Base-by-base conservation (phyloP, 2,797 vertebrate genomes). In the Cetoscarus ocellatus region DNA sequence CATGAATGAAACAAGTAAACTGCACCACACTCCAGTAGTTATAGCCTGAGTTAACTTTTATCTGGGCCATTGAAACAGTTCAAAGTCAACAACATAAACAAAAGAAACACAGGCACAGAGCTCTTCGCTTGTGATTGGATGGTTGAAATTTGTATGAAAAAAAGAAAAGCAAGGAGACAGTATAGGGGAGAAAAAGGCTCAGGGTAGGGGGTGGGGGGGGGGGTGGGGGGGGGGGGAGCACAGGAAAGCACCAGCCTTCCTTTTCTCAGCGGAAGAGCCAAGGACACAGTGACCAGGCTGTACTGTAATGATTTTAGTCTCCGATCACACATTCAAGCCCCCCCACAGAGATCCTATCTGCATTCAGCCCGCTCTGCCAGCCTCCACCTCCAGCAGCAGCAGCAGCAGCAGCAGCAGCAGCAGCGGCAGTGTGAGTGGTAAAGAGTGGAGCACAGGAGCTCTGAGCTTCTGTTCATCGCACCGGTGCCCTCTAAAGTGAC, bases 231-330 rank as follows among this genome's bases (percentile, higher is more conserved):
- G 48, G 59, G 80, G 65, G 35, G 45, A 59, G 62, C 51, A 49
- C 73, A 77, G 73, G 68, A 80, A 72, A 67, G 65, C 71, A 72
- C 83, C 74, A 74, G 67, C 63, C 75, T 82, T 76, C 61, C 75
- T 82, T 76, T 61, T 85, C 88, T 88, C 85, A 90, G 87, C 83
- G 80, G 88, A 92, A 86, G 85, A 91, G 83, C 86, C 93, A 94
- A 94, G 93, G 93, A 93, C 93, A 92, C 85, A 78, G 89, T 90
- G 92, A 94, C 92, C 92, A 93, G 88, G 89, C 89, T 27, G 52
- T 82, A 77, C 88, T 81, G 89, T 94, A 94, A 94, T 93, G 93
- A 94, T 94, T 94, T 94, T 94, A 92, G 91, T 93, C 92, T 93
- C 92, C 88, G 84, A 92, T 94, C 92, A 89, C 93, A 93, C 87